Percentiles rank a stretch among this genome's conserved stretches.
These are phyloP conservation scores for Cheilosia grossa DNA, from an alignment of 2,888 invertebrate species.

Conservation along the genomic window DNA sequence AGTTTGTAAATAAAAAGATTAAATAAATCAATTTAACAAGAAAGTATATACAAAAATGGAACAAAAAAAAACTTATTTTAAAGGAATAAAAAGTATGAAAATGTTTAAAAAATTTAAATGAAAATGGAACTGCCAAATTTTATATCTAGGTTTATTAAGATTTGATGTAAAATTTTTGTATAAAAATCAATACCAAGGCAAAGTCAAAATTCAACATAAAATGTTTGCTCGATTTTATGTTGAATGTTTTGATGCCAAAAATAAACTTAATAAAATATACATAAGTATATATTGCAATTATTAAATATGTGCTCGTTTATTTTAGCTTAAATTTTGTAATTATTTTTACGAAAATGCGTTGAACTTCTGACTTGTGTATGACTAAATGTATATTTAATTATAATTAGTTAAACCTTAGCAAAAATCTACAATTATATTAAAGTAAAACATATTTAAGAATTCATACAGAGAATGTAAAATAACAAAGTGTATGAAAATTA, in stretches of 20 bases:
- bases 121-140: conserved; percentile 73
- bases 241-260: too few species aligned
- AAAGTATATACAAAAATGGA: too few species aligned
- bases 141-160: conserved; percentile 66
- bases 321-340: neutral
- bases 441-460: conserved; percentile 39
- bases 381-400: conserved; percentile 48
- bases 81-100: conserved; percentile 25
- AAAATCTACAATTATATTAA: conserved; percentile 51
- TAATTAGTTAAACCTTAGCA: conserved; percentile 54
- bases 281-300: neutral
- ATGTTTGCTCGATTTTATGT: too few species aligned
- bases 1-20: too few species aligned
- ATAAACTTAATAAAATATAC: conserved; percentile 16
- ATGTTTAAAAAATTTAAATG: conserved; percentile 34
- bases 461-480: conserved; percentile 27
- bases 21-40: too few species aligned
- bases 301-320: neutral
- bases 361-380: conserved; percentile 51
- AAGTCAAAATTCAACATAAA: conserved; percentile 10
- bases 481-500: neutral
- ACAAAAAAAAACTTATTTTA: neutral
- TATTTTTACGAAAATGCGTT: neutral
- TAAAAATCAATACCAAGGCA: conserved; percentile 38
- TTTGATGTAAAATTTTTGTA: conserved; percentile 72